phyloP scores from a whole-genome alignment of 2,113 vertebrate genomes.

The Hippocampus mohnikei region DNA sequence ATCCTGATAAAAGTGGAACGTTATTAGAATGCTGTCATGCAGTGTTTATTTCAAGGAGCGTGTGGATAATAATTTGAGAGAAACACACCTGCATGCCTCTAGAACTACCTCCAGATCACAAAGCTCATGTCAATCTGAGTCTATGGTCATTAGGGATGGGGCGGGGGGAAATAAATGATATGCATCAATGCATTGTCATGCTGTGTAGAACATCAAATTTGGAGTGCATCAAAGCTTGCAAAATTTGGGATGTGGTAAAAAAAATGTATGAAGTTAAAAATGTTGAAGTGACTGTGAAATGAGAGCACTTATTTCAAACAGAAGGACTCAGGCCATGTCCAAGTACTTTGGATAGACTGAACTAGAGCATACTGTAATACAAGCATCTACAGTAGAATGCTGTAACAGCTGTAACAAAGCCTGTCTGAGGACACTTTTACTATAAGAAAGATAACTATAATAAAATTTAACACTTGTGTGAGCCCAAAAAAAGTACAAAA shows the following conservation, averaged over 20 bases:
- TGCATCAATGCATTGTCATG: background rate
- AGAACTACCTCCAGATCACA: conserved; percentile 54
- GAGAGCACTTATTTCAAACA: too few species aligned
- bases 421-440: too few species aligned
- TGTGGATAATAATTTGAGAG: conserved; percentile 70
- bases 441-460: too few species aligned
- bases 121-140: conserved; percentile 31
- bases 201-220: background rate
- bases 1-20: conserved; percentile 74
- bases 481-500: too few species aligned
- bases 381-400: too few species aligned
- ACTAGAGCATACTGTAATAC: too few species aligned
- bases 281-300: background rate
- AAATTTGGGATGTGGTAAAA: background rate
- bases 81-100: conserved; percentile 60
- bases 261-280: background rate
- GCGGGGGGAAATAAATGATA: background rate
- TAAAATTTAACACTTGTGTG: too few species aligned
- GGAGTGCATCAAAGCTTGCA: background rate
- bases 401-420: too few species aligned
- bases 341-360: too few species aligned
- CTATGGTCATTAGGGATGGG: background rate
- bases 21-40: conserved; percentile 69
- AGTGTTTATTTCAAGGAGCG: conserved; percentile 61
- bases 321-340: too few species aligned